Percentiles rank a stretch among this genome's conserved stretches.
phyloP scores from a whole-genome alignment of 37 sponge, comb jelly and placozoan genomes.

The Agelas oroides region DNA sequence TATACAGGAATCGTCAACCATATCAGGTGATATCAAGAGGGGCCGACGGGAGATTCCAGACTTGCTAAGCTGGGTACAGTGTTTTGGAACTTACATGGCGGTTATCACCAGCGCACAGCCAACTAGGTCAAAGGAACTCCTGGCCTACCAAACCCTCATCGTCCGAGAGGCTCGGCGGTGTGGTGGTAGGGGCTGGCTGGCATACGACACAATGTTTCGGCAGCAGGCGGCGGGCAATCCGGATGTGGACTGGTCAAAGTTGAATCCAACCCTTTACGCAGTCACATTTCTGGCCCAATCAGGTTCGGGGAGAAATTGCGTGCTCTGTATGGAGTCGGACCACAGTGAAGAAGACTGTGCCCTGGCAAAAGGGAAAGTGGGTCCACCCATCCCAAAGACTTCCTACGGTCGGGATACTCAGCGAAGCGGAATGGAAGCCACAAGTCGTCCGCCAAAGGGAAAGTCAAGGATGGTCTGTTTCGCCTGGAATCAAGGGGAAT shows the following conservation, averaged over 20 bases:
- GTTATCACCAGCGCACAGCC: neutral
- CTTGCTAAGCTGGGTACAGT: constrained; percentile 26
- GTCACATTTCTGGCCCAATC: constrained; percentile 5
- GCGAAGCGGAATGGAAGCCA: too few species aligned
- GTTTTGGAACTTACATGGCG: neutral
- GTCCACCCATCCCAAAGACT: too few species aligned
- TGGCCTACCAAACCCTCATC: constrained; percentile 25
- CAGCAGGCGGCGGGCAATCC: constrained; percentile 4
- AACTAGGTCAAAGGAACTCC: neutral
- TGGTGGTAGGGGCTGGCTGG: constrained; percentile 26
- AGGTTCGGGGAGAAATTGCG: neutral
- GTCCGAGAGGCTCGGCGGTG: constrained; percentile 11
- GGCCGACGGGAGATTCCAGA: constrained; percentile 1
- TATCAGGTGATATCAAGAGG: too few species aligned
- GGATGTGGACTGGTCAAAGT: constrained; percentile 9
- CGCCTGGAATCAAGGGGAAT: too few species aligned
- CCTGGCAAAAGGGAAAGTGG: neutral
- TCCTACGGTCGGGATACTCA: too few species aligned
- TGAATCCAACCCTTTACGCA: constrained; percentile 1
- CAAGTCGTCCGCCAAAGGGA: too few species aligned
- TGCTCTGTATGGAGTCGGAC: neutral
- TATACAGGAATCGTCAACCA: too few species aligned
- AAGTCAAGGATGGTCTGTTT: too few species aligned
- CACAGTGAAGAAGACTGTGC: constrained; percentile 5
- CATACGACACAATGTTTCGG: constrained; percentile 16